Percentiles rank a stretch among this genome's conserved stretches.
These are phyloP conservation scores for Stichopus chloronotus DNA, from an alignment of 35 echinoderm and acorn worm species.

Conservation along the genomic window DNA sequence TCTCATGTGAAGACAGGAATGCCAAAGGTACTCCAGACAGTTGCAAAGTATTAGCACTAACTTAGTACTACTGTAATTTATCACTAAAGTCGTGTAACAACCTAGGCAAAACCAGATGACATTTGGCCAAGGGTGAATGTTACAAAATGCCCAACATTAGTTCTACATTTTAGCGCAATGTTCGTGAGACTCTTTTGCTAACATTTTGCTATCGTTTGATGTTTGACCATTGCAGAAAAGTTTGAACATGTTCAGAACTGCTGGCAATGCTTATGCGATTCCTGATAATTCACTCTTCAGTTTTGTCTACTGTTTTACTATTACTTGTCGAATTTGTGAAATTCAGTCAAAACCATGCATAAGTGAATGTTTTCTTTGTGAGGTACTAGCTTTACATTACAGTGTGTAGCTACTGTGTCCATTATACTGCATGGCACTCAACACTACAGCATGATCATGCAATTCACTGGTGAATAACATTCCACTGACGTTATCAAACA, in stretches of 20 bases:
- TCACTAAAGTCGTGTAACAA: not conserved
- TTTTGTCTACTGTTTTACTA: conserved; percentile 22
- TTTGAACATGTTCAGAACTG: conserved; percentile 7
- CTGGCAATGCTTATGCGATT: not conserved
- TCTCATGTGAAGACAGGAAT: too few species aligned
- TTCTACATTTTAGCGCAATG: not conserved
- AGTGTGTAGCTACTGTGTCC: too few species aligned
- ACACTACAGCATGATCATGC: too few species aligned
- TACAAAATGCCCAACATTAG: not conserved
- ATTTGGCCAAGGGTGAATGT: not conserved
- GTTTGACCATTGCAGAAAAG: not conserved
- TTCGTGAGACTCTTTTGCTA: not conserved
- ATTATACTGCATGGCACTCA: too few species aligned
- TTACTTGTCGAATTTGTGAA: not conserved
- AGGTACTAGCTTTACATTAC: not conserved
- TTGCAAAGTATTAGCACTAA: conserved; percentile 25
- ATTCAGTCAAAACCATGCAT: not conserved
- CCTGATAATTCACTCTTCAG: not conserved
- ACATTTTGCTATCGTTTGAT: not conserved
- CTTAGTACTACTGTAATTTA: not conserved
- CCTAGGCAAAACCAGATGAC: not conserved
- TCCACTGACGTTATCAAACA: too few species aligned
- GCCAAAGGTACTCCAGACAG: not conserved
- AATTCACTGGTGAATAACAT: too few species aligned
- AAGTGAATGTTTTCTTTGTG: not conserved